These are phyloP conservation scores for Anguilla marmorata DNA, from an alignment of 2,797 vertebrate species.

Conservation along the genomic window DNA sequence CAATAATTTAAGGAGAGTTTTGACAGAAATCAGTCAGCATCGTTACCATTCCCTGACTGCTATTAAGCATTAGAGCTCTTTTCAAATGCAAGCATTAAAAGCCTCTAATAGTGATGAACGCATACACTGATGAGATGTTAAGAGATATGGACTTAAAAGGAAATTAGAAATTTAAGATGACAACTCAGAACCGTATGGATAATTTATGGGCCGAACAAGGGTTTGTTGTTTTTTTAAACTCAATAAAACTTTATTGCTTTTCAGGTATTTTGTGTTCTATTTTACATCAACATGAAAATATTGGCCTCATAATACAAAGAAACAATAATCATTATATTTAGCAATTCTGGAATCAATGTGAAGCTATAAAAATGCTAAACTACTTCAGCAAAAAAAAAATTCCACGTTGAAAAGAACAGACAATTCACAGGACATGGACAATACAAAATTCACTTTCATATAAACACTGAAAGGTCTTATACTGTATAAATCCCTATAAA, in stretches of 20 bases:
- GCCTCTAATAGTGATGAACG: conserved; percentile 84
- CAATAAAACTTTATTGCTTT: conserved; percentile 99
- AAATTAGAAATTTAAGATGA: conserved; percentile 70
- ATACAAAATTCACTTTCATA: conserved; percentile 82
- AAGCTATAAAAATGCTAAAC: conserved; percentile 67
- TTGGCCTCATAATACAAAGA: conserved; percentile 84
- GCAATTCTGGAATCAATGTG: conserved; percentile 70
- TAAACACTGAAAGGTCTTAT: conserved; percentile 85
- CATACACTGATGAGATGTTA: conserved; percentile 95
- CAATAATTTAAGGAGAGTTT: conserved; percentile 51
- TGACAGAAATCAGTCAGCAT: conserved; percentile 62
- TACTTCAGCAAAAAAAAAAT: conserved; percentile 69
- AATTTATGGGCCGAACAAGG: conserved; percentile 79
- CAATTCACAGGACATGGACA: conserved; percentile 76
- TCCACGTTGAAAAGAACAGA: conserved; percentile 76
- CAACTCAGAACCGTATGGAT: conserved; percentile 64
- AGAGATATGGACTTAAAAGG: conserved; percentile 87
- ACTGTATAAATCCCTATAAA: conserved; percentile 79
- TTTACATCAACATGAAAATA: conserved; percentile 84
- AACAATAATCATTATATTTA: conserved; percentile 77
- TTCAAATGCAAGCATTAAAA: conserved; percentile 85
- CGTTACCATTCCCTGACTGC: conserved; percentile 80
- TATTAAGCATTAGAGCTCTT: conserved; percentile 91
- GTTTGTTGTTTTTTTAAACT: conserved; percentile 78
- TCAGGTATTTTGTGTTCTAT: conserved; percentile 78